Evolutionary conservation across 2,888 invertebrate genomes (phyloP).

Genomic region (Empis livida): DNA sequence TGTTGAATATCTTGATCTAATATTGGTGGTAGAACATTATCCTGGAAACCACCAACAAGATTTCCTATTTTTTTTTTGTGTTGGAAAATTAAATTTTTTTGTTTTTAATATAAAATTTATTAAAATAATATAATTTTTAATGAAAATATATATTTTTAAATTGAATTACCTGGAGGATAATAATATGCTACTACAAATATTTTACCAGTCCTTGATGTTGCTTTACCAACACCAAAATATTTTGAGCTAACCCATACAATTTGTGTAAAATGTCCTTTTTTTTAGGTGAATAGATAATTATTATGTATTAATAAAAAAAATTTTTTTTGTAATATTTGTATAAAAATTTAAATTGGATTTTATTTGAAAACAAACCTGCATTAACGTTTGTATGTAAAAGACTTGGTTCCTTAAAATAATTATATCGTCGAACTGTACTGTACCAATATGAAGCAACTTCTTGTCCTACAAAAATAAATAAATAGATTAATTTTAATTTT

Average conservation of each 20-base stretch:
- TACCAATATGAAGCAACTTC: slow-evolving; percentile 75
- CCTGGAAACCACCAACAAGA: slow-evolving; percentile 55
- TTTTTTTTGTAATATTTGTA: too few species aligned
- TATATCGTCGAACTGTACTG: slow-evolving; percentile 61
- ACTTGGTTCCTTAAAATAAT: slow-evolving; percentile 58
- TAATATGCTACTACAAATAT: slow-evolving; percentile 76
- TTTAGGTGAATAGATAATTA: background rate
- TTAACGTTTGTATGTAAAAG: slow-evolving; percentile 65
- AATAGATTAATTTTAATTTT: background rate
- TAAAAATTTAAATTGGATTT: too few species aligned
- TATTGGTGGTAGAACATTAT: slow-evolving; percentile 63
- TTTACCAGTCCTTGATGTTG: slow-evolving; percentile 62
- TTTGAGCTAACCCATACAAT: slow-evolving; percentile 68
- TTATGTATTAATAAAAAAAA: background rate
- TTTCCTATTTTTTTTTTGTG: slow-evolving; percentile 42
- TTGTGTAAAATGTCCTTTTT: slow-evolving; percentile 77
- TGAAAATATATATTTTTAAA: background rate
- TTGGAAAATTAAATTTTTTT: too few species aligned
- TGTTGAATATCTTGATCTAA: slow-evolving; percentile 43
- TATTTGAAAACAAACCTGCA: slow-evolving; percentile 43
- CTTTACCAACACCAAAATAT: slow-evolving; percentile 70
- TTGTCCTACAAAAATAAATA: slow-evolving; percentile 41
- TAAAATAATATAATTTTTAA: too few species aligned
- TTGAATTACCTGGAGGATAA: slow-evolving; percentile 53
- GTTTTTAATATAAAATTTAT: too few species aligned